These are phyloP conservation scores for Xyrauchen texanus DNA, from an alignment of 2,113 vertebrate genomes.

Conservation along the genomic window DNA sequence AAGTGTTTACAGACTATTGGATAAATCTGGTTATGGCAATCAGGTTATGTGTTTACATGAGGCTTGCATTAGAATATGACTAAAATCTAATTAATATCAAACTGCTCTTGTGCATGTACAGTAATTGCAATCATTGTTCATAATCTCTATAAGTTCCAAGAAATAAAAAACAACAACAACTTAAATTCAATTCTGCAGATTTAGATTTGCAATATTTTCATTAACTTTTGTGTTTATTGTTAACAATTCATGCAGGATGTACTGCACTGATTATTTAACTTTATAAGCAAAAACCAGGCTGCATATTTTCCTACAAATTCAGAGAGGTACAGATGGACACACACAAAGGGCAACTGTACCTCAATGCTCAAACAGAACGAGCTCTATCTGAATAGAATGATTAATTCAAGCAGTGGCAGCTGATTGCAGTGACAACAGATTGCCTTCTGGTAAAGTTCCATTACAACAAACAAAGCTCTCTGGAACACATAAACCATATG, in stretches of 20 bases:
- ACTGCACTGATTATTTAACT: conserved; percentile 2
- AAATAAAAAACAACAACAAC: neutral
- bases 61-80: too few species aligned
- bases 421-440: conserved; percentile 56
- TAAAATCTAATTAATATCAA: too few species aligned
- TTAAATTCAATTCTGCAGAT: neutral
- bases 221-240: neutral
- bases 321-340: conserved; percentile 24
- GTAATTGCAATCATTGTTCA: neutral
- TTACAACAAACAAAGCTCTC: conserved; percentile 31
- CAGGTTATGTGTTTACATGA: too few species aligned
- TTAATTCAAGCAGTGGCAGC: conserved; percentile 73
- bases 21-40: too few species aligned
- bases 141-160: neutral
- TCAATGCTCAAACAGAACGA: conserved; percentile 63
- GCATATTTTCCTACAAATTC: conserved; percentile 8
- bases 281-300: neutral
- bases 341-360: conserved; percentile 29
- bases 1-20: too few species aligned
- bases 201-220: neutral
- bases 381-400: conserved; percentile 67
- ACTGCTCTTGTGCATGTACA: too few species aligned
- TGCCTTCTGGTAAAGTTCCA: conserved; percentile 54
- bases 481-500: conserved; percentile 22
- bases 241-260: neutral